Percentiles rank a stretch among this genome's conserved stretches.
phyloP scores from a whole-genome alignment of 1,140 invertebrate genomes.

The Batillaria attramentaria region DNA sequence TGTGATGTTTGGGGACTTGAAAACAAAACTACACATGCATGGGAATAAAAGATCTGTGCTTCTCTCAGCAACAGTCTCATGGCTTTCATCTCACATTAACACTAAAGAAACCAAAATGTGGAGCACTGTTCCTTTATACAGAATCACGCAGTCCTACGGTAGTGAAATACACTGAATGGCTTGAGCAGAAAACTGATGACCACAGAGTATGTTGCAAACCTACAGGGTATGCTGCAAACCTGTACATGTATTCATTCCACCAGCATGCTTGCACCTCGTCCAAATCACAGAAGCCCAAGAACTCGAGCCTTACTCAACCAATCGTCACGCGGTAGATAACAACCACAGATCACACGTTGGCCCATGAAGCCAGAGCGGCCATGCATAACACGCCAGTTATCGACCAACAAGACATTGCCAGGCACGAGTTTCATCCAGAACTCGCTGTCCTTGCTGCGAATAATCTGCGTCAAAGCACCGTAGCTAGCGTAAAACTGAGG shows the following conservation, averaged over 20 bases:
- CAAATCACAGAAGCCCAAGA: constrained; percentile 36
- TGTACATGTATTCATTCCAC: background rate
- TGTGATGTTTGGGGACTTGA: too few species aligned
- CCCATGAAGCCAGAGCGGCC: constrained; percentile 79
- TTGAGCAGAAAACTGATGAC: too few species aligned
- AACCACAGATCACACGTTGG: constrained; percentile 51
- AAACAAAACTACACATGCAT: too few species aligned
- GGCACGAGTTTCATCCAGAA: constrained; percentile 78
- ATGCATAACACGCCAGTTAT: constrained; percentile 85
- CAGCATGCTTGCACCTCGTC: background rate
- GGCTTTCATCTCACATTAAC: too few species aligned
- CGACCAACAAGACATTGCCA: constrained; percentile 80
- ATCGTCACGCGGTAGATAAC: constrained; percentile 55
- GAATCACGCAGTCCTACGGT: too few species aligned
- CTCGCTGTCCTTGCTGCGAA: constrained; percentile 73
- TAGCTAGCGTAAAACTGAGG: constrained; percentile 78
- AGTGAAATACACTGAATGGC: too few species aligned
- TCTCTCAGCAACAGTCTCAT: too few species aligned
- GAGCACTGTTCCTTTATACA: too few species aligned
- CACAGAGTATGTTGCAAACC: too few species aligned
- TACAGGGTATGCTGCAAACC: too few species aligned
- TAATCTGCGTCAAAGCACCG: constrained; percentile 75
- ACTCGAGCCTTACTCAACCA: constrained; percentile 49
- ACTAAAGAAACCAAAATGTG: too few species aligned
- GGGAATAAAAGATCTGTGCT: too few species aligned